phyloP scores from a whole-genome alignment of 2,113 vertebrate species.

The Tricholaema leucomelas region DNA sequence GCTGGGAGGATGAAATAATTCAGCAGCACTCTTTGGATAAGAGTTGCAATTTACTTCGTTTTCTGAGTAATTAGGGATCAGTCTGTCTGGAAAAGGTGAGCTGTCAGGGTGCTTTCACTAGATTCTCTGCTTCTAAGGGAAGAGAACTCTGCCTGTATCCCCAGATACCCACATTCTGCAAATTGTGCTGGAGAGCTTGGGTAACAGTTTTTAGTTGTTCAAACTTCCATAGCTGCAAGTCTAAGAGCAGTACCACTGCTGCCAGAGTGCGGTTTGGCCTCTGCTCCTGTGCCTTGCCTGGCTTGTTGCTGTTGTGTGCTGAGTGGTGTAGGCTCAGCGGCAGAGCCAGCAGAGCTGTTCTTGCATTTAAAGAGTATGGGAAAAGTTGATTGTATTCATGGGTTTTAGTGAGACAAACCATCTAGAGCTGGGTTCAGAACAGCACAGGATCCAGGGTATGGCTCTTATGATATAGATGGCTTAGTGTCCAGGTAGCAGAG shows the following conservation, averaged over 20 bases:
- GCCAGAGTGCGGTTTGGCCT: background rate
- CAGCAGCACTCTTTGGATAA: background rate
- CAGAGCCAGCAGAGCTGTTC: no score
- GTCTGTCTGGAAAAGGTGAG: background rate
- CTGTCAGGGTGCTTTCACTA: background rate
- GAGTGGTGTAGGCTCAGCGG: background rate
- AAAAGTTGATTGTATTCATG: background rate
- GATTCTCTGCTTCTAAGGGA: background rate
- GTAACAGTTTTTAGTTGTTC: background rate
- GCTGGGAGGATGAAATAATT: background rate
- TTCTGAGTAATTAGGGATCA: background rate
- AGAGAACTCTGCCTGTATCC: background rate
- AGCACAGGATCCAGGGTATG: background rate
- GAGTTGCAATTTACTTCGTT: background rate
- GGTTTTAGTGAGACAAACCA: background rate
- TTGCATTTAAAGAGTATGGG: no score
- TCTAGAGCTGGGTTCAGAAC: background rate
- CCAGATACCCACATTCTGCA: background rate
- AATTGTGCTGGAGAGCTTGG: background rate
- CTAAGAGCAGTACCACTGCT: background rate
- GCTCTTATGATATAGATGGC: rapidly evolving
- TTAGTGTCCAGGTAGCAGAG: background rate
- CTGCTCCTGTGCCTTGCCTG: background rate
- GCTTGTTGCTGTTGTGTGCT: background rate
- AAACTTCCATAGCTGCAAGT: background rate